Base-by-base conservation (phyloP, 2,113 vertebrate species). In the Tragelaphus scriptus region DNA sequence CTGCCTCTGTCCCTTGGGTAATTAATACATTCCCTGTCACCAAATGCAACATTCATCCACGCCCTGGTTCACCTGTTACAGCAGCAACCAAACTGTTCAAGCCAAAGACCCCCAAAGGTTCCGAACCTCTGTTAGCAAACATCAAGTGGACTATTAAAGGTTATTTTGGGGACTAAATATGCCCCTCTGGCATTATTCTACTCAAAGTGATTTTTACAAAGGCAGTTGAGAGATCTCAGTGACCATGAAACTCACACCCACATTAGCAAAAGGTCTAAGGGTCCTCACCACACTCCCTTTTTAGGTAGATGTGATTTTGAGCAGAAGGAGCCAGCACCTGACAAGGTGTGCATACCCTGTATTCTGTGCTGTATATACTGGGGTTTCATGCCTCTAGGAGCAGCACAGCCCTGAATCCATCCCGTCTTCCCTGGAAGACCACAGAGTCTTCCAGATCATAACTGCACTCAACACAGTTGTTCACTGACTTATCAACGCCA, bases 151-250 rank as follows among this genome's bases (percentile, higher is more conserved):
- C 13, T 86, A 94, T 68, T 96, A 84, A 30, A 88, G 75, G 94
- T 36, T 93, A 53, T 15, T 68, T 86, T 61, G 84, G 91, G 85
- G 82, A 84, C 75, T 95, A 84, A 91, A 44, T 92, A 97, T 17
- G 87, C 75, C 96, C 90, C 40, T 88, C 93, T 68, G 36, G 59
- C 93, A 95, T 84, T 85, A 82, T 79, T 71, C 82, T 92, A 92
- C 79, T 97, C 96, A 80, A 94, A 96, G 2, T 91, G 49, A 94
- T 58, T 96, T 95, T 79, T 90, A 91, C 19, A 97, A 28, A 97
- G 40, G 94, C 51, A 11, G 87, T 16, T 95, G 91, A 79, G 89
- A 97, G 82, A 97, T 91, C 88, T 95, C 32, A 88, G 97, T 21
- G 11, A 92, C 59, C 0, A 47, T 93, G 88, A 95, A 71, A 86